Conservation (phyloP, 2,797 vertebrate species). For the Sebastiscus tertius region DNA sequence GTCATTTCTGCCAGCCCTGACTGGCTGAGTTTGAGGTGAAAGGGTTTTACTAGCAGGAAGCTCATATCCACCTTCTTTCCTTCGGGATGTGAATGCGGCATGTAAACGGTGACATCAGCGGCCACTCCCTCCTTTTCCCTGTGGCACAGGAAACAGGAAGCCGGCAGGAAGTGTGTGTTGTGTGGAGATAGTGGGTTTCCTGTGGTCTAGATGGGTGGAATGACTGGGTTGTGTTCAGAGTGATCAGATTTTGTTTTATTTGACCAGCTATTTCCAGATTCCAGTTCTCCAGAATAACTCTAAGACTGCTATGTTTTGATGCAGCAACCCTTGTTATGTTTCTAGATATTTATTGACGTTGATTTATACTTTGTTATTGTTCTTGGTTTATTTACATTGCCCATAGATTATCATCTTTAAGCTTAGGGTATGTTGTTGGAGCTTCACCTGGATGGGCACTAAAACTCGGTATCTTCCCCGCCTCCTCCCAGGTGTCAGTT, state of each 20-base stretch:
- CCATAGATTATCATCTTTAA: not conserved
- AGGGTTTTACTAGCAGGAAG: slow-evolving; percentile 37
- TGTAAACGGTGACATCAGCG: slow-evolving; percentile 51
- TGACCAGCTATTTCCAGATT: slow-evolving; percentile 29
- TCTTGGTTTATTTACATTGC: not conserved
- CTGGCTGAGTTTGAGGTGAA: not conserved
- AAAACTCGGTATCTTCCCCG: not conserved
- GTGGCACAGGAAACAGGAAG: slow-evolving; percentile 72
- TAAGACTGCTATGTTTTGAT: not conserved
- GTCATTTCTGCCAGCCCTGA: not conserved
- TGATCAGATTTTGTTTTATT: slow-evolving; percentile 49
- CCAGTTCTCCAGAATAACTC: not conserved
- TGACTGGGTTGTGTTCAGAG: slow-evolving; percentile 30
- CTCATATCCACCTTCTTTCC: slow-evolving; percentile 35
- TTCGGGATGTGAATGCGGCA: slow-evolving; percentile 19
- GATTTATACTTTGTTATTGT: not conserved
- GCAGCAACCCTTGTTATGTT: not conserved
- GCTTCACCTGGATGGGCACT: not conserved
- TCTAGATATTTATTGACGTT: not conserved
- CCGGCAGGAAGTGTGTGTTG: slow-evolving; percentile 74
- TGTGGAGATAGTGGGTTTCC: slow-evolving; percentile 74
- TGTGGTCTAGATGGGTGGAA: slow-evolving; percentile 48
- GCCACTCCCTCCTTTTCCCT: slow-evolving; percentile 46
- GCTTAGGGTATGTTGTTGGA: not conserved
- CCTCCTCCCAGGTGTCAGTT: not conserved